Base-by-base conservation (phyloP, 2,797 vertebrate species). In the Morelia viridis region DNA sequence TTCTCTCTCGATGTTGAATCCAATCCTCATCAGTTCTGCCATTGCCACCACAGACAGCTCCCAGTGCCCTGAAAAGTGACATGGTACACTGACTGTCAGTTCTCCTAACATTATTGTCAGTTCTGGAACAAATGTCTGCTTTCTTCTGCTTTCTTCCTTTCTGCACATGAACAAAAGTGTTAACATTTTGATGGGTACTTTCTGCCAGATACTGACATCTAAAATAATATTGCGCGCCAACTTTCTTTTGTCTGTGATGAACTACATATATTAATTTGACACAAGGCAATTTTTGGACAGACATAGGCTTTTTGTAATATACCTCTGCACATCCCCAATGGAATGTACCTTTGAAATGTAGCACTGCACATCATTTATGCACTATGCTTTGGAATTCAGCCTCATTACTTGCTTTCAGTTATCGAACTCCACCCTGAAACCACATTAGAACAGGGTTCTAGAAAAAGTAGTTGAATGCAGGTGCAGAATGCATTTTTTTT, bases 101-200 rank as follows among this genome's bases (percentile, higher is more conserved):
- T 11, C 19, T 90, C 9, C 92, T 68, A 85, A 89, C 92, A 13
- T 12, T 94, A 41, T 22, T 92, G 41, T 80, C 85, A 46, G 26
- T 89, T 91, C 35, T 60, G 89, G 7, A 89, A 91, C 57, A 85
- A 46, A 46, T 86, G 31, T 8, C 46, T 94, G 35, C 87, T 94
- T 60, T 50, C 88, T 85, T 85, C 6, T 76, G 24, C 9, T 65
- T 84, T 61, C 58, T 61, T 80, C 89, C 46, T 90, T 90, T 83
- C 35, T 80, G 7, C 13, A 15, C 24, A 58, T 87, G 64, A 87
- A n/a, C 56, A 90, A 90, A 90, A 0, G 24, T 68, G n/a, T 90
- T 92, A 62, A 83, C 64, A 46, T 76, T 85, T 94, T 91, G 87
- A 90, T 12, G 24, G n/a, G 57, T 58, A 92, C 24, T 71, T 0